Base-by-base conservation (phyloP, 2,113 vertebrate genomes). In the Zapus hudsonius region DNA sequence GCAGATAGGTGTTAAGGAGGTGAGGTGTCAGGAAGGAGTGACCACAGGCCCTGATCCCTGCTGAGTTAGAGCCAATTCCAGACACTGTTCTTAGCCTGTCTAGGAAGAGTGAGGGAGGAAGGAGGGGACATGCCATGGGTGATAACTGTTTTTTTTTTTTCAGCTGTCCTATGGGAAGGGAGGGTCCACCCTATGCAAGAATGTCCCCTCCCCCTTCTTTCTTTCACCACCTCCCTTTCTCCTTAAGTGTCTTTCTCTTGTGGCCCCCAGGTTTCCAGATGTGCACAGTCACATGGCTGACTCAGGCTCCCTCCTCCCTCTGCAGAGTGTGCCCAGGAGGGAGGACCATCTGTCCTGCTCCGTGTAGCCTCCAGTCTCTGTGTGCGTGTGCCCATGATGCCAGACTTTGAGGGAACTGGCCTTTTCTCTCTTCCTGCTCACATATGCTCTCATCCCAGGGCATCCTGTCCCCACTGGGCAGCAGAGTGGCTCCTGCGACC, bases 211-310 rank as follows among this genome's bases (percentile, higher is more conserved):
- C 25, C 16, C 47, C n/a, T 20, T n/a, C 15, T 66, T 33, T 13
- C 4, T 76, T n/a, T 20, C 8, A 36, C 42, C 12, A 29, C 52
- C 27, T 74, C 29, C 15, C 20, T 73, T 63, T 36, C 59, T 57
- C 40, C 25, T 61, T 80, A 38, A 29, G 1, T 61, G 44, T 78
- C 12, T 61, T n/a, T 78, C 40, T 57, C 40, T 40, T 15, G n/a
- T 80, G 5, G 40, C 16, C 87, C 80, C 61, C 22, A 63, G n/a
- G n/a, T n/a, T 74, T 93, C 74, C 96, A 95, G 95, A 87, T 94
- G 94, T 95, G 83, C 59, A 81, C 2, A 44, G 52, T 61, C 82
- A 80, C 3, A 0, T 15, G 64, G 23, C 82, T 59, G 78, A 52
- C 59, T 66, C 81, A n/a, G 79, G 61, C 76, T 93, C 40, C 44